Base-by-base conservation (phyloP, 2,113 vertebrate species). In the Catharus bicknelli region DNA sequence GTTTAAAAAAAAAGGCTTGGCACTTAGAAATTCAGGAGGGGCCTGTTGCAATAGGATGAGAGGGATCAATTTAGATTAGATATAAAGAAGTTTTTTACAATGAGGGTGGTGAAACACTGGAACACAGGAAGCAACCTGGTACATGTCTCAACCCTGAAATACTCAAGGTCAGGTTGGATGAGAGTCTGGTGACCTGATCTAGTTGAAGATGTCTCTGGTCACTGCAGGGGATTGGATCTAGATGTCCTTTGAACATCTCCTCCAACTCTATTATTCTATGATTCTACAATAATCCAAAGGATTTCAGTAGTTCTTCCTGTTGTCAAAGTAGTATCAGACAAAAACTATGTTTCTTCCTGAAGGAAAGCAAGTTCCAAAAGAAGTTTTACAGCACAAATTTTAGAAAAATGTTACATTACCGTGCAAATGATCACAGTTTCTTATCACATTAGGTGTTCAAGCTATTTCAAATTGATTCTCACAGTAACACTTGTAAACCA, bases 401-500 rank as follows among this genome's bases (percentile, higher is more conserved):
- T 45, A 91, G 69, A 55, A 84, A 84, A 95, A 45, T 73, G 58
- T 86, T 64, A 36, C 32, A 64, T 90, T 89, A 87, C 69, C 7
- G 15, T 53, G 84, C 8, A 93, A 78, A 45, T 36, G 5, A 66
- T 5, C 25, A 75, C 19, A 78, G 54, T 86, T 74, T 63, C 30
- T 61, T 83, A 87, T 50, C 36, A 57, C 29, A 78, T 73, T 82
- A 90, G 45, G 51, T 72, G 50, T 38, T 73, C 90, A 88, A 78
- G 43, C 32, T 79, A 57, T 92, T 95, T 78, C 59, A 94, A 90
- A 75, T 67, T 32, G 61, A 81, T 54, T 95, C 93, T 94, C 32
- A 77, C n/a, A 88, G 30, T 36, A 80, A 40, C 59, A 91, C 55
- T 78, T 95, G n/a, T 68, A 92, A 86, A 83, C 48, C 6, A 15